phyloP scores from a whole-genome alignment of 2,113 vertebrate species.

The Centrocercus urophasianus region DNA sequence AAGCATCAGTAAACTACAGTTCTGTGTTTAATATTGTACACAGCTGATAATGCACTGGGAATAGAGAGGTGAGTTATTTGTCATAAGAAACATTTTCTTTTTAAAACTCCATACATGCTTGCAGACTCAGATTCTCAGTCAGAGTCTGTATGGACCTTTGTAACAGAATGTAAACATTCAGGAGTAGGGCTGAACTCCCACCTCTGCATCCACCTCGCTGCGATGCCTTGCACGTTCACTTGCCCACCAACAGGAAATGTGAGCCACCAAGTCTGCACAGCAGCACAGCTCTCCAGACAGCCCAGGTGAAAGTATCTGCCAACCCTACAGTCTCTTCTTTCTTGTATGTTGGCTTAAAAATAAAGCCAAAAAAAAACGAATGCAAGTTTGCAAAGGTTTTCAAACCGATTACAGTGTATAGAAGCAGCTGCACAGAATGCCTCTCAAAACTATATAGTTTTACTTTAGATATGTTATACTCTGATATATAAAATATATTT shows the following conservation, averaged over 20 bases:
- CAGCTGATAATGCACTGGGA: slow-evolving; percentile 70
- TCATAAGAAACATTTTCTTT: slow-evolving; percentile 34
- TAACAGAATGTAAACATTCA: slow-evolving; percentile 74
- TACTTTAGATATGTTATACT: slow-evolving; percentile 68
- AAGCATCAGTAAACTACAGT: slow-evolving; percentile 70
- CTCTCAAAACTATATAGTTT: slow-evolving; percentile 67
- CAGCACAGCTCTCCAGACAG: background rate
- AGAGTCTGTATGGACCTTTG: slow-evolving; percentile 48
- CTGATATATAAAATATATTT: slow-evolving; percentile 82
- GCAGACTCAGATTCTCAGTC: slow-evolving; percentile 19
- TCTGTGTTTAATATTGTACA: slow-evolving; percentile 59
- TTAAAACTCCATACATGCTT: background rate
- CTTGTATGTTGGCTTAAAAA: slow-evolving; percentile 69
- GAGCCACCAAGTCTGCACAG: background rate
- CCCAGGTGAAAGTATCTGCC: slow-evolving; percentile 11
- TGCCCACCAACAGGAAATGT: background rate
- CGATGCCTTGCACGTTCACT: background rate
- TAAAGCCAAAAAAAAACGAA: slow-evolving; percentile 66
- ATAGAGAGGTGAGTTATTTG: slow-evolving; percentile 61
- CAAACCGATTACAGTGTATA: slow-evolving; percentile 48
- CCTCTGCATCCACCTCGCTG: background rate
- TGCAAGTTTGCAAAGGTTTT: slow-evolving; percentile 47
- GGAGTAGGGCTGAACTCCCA: slow-evolving; percentile 29
- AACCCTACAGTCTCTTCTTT: slow-evolving; percentile 23
- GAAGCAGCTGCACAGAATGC: slow-evolving; percentile 67